Conservation (phyloP, 2,888 invertebrate species). For the Megalurothrips usitatus region DNA sequence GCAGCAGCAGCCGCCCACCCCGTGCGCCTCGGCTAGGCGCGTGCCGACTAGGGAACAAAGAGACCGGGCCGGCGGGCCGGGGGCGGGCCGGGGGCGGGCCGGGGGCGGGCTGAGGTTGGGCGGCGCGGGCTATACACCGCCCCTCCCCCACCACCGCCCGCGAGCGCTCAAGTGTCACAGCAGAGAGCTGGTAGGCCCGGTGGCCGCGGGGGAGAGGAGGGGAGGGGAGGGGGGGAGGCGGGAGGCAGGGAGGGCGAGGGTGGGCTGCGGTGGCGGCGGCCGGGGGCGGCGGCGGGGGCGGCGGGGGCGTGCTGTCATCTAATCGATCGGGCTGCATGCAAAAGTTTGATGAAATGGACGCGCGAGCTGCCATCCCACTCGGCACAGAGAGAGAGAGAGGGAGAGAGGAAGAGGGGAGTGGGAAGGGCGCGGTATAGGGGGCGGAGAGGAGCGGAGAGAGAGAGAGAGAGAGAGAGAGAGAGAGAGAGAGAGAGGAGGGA, state of each 20-base stretch:
- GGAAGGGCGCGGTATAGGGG: too few species aligned
- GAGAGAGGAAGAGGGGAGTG: not conserved
- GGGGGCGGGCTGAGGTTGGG: slow-evolving; percentile 35
- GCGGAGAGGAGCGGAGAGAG: too few species aligned
- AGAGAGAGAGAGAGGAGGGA: too few species aligned
- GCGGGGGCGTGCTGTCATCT: not conserved
- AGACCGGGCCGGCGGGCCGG: slow-evolving; percentile 37
- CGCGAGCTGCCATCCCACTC: not conserved
- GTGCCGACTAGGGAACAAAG: slow-evolving; percentile 41
- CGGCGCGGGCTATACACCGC: not conserved
- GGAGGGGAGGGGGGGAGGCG: too few species aligned
- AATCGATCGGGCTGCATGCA: slow-evolving; percentile 17
- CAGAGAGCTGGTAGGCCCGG: not conserved
- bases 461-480: too few species aligned
- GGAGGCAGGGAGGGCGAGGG: not conserved
- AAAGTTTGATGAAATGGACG: slow-evolving; percentile 26
- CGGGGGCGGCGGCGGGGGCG: not conserved
- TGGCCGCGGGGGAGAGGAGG: not conserved
- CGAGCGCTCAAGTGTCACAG: slow-evolving; percentile 7
- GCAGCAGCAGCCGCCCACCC: not conserved
- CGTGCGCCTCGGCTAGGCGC: slow-evolving; percentile 36
- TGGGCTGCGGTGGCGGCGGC: not conserved
- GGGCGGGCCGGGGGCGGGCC: slow-evolving; percentile 43
- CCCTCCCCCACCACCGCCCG: not conserved
- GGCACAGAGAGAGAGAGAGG: not conserved